Evolutionary conservation across 2,797 vertebrate species (phyloP), one percentile per base, ranked within the genome.

Genomic region (Crypturellus tataupa): DNA sequence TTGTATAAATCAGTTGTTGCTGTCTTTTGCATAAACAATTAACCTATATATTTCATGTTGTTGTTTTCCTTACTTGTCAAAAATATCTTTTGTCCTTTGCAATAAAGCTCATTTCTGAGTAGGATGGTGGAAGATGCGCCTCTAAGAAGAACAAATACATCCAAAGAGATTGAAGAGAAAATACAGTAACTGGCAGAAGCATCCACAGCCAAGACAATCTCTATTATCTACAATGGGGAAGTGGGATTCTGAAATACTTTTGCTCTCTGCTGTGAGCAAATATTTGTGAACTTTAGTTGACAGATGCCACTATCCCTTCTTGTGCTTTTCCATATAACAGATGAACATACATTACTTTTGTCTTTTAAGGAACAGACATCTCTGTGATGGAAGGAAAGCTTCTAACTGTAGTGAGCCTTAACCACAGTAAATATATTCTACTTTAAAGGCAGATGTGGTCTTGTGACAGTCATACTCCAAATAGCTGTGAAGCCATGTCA

Each of bases 41-140:
- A 95, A 82, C 60, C 60, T 70, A 73, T 87, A 60, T 83, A 67
- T 90, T 91, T 92, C 92, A 89, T 62, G 89, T 87, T 64, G 27
- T 77, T 93, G 60, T 31, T 55, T 55, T 55, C 53, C 53, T 55
- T 85, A 40, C 37, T 17, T 55, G 9, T 55, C 27, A 55, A 55
- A 29, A 53, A 55, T 51, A 85, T 92, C 58, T 83, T 93, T 85
- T 12, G 83, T 83, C 42, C 49, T 24, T 58, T 91, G 60, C 40
- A 93, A 91, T 40, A 92, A 37, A 87, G 75, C 53, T 80, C 33
- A 80, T 93, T 92, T 80, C 87, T 53, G 19, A 80, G 27, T 55
- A 58, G 53, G 27, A 70, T 91, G 77, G 69, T 86, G 39, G 67
- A 95, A 93, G 31, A 87, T 85, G 73, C 71, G 35, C 35, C 65